A percentile compares a stretch with the other conserved stretches of the same genome.
Conservation (phyloP, 1,140 invertebrate genomes). For the Lasaia peninsularis region DNA sequence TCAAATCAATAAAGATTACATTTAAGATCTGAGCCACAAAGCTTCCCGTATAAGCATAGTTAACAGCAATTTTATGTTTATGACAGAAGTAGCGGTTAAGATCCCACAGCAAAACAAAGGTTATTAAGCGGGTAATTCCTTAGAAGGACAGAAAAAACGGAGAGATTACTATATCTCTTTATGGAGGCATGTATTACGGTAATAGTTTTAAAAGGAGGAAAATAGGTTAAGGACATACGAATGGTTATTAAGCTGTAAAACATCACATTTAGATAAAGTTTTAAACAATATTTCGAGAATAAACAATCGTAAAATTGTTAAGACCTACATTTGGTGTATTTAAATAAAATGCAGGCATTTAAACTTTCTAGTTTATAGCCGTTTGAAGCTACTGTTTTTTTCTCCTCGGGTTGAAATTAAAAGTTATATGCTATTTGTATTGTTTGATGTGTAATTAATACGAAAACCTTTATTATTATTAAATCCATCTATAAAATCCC, state of each 20-base stretch:
- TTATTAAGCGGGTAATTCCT: conserved; percentile 7
- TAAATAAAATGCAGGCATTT: background rate
- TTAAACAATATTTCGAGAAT: background rate
- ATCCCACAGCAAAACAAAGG: conserved; percentile 7
- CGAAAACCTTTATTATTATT: too few relatives aligned
- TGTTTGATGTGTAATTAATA: too few relatives aligned
- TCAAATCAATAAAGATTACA: background rate
- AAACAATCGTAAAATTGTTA: too few relatives aligned
- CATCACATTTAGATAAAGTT: background rate
- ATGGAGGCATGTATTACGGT: background rate
- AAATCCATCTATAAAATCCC: too few relatives aligned
- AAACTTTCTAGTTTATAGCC: too few relatives aligned
- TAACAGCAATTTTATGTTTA: conserved; percentile 4
- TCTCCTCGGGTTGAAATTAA: too few relatives aligned
- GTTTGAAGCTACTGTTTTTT: too few relatives aligned
- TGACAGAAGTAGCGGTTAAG: conserved; percentile 5
- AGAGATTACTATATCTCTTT: conserved; percentile 5
- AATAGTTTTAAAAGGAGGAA: conserved; percentile 10
- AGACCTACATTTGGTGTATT: background rate
- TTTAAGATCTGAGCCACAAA: background rate
- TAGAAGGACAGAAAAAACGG: conserved; percentile 5
- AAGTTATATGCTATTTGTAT: too few relatives aligned
- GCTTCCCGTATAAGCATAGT: background rate
- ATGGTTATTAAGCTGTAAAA: background rate
- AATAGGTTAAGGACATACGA: background rate